Conservation (phyloP, 2,888 invertebrate species). For the Trissolcus brochymenae region DNA sequence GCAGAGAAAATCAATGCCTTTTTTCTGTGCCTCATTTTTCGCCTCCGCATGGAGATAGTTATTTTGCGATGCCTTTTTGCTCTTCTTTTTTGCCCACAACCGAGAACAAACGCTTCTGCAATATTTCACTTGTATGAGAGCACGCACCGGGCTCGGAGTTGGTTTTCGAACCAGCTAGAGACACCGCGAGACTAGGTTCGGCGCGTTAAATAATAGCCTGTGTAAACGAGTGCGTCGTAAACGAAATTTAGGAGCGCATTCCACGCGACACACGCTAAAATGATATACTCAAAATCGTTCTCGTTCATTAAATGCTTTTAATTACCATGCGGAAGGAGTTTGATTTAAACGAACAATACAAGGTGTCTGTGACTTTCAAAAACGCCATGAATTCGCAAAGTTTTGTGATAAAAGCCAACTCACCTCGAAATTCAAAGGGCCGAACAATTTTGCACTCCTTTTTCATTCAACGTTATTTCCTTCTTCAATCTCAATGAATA, state of each 20-base stretch:
- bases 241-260: conserved; percentile 61
- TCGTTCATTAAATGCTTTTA: conserved; percentile 61
- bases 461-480: too few species aligned
- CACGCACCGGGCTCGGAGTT: conserved; percentile 37
- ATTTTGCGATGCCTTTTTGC: conserved; percentile 5
- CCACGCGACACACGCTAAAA: conserved; percentile 53
- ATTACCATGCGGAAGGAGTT: conserved; percentile 57
- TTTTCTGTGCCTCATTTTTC: conserved; percentile 22
- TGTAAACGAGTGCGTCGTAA: conserved; percentile 56
- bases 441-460: too few species aligned
- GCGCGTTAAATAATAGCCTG: conserved; percentile 60
- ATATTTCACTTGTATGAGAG: conserved; percentile 55
- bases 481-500: too few species aligned
- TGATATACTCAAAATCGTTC: conserved; percentile 57
- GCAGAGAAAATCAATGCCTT: conserved; percentile 38
- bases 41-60: conserved; percentile 23
- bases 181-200: conserved; percentile 39
- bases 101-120: conserved; percentile 37
- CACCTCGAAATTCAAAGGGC: background rate
- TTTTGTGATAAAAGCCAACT: background rate
- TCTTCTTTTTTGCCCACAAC: conserved; percentile 8
- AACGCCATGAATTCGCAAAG: conserved; percentile 30
- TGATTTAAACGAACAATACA: conserved; percentile 55
- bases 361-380: conserved; percentile 41
- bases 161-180: conserved; percentile 57